phyloP scores from a whole-genome alignment of 2,797 vertebrate genomes.

The Bothrops alternatus region DNA sequence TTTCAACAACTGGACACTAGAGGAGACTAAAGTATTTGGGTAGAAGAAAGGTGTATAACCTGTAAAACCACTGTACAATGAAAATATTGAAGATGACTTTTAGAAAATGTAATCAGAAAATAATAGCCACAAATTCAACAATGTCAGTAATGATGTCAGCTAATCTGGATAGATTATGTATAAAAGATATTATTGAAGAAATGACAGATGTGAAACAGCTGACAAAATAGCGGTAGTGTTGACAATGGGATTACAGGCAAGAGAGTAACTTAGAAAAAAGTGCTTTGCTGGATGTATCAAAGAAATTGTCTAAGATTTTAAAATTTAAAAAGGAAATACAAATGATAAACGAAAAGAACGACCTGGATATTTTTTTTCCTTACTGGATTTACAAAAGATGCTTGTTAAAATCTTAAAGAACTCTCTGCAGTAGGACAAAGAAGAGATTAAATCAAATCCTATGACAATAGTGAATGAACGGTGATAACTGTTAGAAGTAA shows the following conservation, averaged over 20 bases:
- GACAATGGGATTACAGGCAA: background rate
- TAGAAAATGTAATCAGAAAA: background rate
- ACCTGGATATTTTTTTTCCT: background rate
- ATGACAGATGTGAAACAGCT: background rate
- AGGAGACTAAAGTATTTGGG: background rate
- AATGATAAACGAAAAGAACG: background rate
- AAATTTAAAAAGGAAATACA: background rate
- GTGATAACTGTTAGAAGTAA: background rate
- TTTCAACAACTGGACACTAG: background rate
- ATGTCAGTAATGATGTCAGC: background rate
- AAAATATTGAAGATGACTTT: background rate
- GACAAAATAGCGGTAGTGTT: background rate
- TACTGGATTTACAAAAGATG: background rate
- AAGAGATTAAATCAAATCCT: background rate
- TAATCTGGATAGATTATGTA: background rate
- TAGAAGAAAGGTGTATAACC: background rate
- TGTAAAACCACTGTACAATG: background rate
- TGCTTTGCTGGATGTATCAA: background rate
- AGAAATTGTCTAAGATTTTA: background rate
- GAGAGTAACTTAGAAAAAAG: background rate
- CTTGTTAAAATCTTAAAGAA: background rate
- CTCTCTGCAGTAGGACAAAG: background rate
- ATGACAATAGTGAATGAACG: background rate
- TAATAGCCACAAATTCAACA: background rate
- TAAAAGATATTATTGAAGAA: background rate